Conservation (phyloP, 1,140 invertebrate species). For the Pseudomyrmex gracilis region DNA sequence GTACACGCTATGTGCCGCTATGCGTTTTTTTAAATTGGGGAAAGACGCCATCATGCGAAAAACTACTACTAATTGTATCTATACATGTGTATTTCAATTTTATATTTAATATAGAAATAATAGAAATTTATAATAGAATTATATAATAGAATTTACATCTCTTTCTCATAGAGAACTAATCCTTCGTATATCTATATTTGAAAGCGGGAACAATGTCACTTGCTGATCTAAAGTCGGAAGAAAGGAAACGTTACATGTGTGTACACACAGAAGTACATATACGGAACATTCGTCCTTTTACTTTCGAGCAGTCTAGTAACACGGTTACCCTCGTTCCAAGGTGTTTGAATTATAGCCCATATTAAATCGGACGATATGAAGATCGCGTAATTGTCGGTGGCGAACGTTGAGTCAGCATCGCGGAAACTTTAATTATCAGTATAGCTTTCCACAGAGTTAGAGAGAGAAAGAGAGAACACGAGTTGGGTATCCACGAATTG, state of each 20-base stretch:
- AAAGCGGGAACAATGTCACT: constrained; percentile 33
- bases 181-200: background rate
- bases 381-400: constrained; percentile 39
- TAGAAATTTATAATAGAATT: background rate
- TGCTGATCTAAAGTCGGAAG: background rate
- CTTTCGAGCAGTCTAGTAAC: constrained; percentile 33
- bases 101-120: no score
- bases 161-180: background rate
- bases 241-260: constrained; percentile 8
- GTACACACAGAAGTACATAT: background rate
- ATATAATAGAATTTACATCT: background rate
- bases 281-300: constrained; percentile 36
- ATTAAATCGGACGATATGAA: background rate
- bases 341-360: constrained; percentile 16
- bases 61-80: no score
- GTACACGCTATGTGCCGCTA: no score
- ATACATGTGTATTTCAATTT: no score
- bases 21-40: no score
- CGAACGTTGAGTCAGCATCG: constrained; percentile 36
- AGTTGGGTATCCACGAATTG: constrained; percentile 48
- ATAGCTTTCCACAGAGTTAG: constrained; percentile 14
- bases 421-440: constrained; percentile 62
- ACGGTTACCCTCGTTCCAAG: constrained; percentile 30
- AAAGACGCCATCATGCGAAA: background rate
- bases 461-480: background rate